Conservation (phyloP, 2,797 vertebrate species). For the Sphaeramia orbicularis region DNA sequence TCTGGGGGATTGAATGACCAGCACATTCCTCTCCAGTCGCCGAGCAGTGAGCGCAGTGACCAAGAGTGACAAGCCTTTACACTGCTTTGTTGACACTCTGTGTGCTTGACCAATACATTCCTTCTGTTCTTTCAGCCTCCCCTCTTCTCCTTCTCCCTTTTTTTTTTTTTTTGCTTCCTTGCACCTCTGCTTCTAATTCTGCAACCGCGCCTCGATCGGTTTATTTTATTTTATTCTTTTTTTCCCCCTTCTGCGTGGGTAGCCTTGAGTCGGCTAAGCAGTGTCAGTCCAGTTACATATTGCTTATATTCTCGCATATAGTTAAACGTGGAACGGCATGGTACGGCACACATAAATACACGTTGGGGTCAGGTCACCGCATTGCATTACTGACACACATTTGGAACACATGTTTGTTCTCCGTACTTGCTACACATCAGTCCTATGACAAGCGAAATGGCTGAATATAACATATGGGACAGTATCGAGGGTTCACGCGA, state of each 20-base stretch:
- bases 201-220: slow-evolving; percentile 33
- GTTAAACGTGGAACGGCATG: slow-evolving; percentile 44
- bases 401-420: slow-evolving; percentile 77
- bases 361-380: slow-evolving; percentile 57
- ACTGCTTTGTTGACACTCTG: slow-evolving; percentile 76
- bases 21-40: slow-evolving; percentile 80
- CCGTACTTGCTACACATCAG: slow-evolving; percentile 72
- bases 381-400: slow-evolving; percentile 68
- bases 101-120: slow-evolving; percentile 80
- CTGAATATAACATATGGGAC: slow-evolving; percentile 75
- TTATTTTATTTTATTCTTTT: slow-evolving; percentile 51
- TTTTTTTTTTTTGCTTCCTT: too few species aligned
- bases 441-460: slow-evolving; percentile 74
- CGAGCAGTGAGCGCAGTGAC: slow-evolving; percentile 77
- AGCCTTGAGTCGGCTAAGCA: slow-evolving; percentile 21
- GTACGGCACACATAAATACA: slow-evolving; percentile 49
- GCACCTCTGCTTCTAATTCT: slow-evolving; percentile 39
- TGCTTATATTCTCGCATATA: slow-evolving; percentile 33
- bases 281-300: slow-evolving; percentile 41
- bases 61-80: slow-evolving; percentile 80
- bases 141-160: too few species aligned
- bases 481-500: slow-evolving; percentile 74
- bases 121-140: slow-evolving; percentile 37
- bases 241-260: slow-evolving; percentile 14
- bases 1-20: slow-evolving; percentile 77